A percentile compares a stretch with the other conserved stretches of the same genome.
These are phyloP conservation scores for Sturnus vulgaris DNA, from an alignment of 2,113 vertebrate species.

Conservation along the genomic window DNA sequence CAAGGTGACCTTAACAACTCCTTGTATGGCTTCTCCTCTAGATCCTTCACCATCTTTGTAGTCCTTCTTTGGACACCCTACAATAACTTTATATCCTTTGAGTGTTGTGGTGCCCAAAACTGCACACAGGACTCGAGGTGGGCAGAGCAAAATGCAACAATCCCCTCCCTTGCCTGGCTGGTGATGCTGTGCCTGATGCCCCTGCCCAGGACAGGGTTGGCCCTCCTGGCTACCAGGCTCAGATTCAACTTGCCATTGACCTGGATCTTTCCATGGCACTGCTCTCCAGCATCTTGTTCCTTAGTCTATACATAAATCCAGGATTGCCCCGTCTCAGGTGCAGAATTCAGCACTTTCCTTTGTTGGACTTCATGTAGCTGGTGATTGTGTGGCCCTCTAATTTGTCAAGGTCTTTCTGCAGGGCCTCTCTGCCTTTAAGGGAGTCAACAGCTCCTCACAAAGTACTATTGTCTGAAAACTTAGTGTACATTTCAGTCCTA, in stretches of 20 bases:
- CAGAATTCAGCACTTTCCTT: background rate
- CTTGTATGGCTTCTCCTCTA: fast-evolving
- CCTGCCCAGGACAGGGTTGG: fast-evolving
- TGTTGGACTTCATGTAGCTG: background rate
- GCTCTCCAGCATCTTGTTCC: background rate
- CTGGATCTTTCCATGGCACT: background rate
- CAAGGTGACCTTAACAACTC: background rate
- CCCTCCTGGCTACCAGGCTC: background rate
- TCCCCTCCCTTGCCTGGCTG: fast-evolving
- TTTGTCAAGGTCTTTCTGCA: background rate
- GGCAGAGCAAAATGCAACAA: fast-evolving
- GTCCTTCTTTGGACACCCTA: background rate
- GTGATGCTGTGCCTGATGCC: fast-evolving
- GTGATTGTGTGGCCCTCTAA: background rate
- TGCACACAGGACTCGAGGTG: background rate
- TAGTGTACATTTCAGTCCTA: background rate
- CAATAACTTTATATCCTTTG: background rate
- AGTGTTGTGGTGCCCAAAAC: background rate
- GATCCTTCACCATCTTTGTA: background rate
- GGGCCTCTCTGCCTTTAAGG: background rate
- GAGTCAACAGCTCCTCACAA: background rate
- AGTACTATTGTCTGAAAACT: background rate
- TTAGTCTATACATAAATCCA: background rate
- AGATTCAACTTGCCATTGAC: background rate
- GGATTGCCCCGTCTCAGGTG: background rate